Evolutionary conservation across 2,888 invertebrate species (phyloP).

Genomic region (Mesochorus sp.): DNA sequence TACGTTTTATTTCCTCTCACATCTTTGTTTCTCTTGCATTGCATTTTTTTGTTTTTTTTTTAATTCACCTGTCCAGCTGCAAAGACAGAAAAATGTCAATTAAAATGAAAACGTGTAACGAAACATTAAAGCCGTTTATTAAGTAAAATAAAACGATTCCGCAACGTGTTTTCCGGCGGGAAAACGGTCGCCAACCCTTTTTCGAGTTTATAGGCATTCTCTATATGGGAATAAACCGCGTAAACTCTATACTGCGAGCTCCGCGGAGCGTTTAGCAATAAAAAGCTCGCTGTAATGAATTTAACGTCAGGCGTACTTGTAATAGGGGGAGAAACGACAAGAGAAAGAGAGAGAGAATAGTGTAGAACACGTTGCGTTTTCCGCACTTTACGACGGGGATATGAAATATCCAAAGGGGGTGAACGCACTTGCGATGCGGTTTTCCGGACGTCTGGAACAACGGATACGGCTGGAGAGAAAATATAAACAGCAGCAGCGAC

Average conservation of each 20-base stretch:
- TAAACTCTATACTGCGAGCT: constrained; percentile 19
- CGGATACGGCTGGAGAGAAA: neutral
- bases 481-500: neutral
- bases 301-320: constrained; percentile 38
- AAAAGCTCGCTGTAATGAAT: constrained; percentile 51
- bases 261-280: constrained; percentile 37
- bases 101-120: neutral
- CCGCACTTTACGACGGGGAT: constrained; percentile 46
- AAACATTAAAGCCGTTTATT: too few species aligned
- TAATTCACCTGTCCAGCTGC: too few species aligned
- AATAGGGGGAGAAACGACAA: constrained; percentile 3
- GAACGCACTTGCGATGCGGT: constrained; percentile 46
- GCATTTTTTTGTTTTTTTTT: too few species aligned
- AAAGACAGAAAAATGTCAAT: neutral
- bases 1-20: too few species aligned
- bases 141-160: neutral
- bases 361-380: constrained; percentile 9
- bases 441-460: constrained; percentile 10
- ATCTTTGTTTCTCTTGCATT: too few species aligned
- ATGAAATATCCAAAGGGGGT: constrained; percentile 46
- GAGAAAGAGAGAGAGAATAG: neutral
- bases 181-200: neutral
- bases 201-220: constrained; percentile 16
- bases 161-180: neutral
- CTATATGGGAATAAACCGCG: constrained; percentile 25